Evolutionary conservation across 2,113 vertebrate genomes (phyloP), one percentile per base, ranked within the genome.

Genomic region (Hassar affinis): DNA sequence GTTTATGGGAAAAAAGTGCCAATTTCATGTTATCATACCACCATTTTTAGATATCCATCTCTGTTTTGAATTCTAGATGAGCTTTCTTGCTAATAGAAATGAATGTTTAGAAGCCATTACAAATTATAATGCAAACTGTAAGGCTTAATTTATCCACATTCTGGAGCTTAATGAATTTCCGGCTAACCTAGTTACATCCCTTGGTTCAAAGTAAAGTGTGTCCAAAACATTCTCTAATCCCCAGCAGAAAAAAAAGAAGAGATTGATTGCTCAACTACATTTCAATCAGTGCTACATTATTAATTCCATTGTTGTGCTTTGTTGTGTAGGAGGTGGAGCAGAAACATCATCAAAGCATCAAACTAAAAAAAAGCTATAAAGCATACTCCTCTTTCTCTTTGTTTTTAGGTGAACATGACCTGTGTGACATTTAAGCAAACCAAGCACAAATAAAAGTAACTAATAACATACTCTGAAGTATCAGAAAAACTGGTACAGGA

Each of bases 1-100:
- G 38, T 42, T 42, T 42, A 42, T 6, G 6, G 38, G n/a, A 35
- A 33, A 33, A 3, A 52, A 25, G 1, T 47, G 25, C 38, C 42
- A 79, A 49, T 81, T 85, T 85, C 20, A 68, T 57, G 51, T 62
- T 66, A 38, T 18, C 49, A 59, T 71, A 75, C 8, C 76, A n/a
- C 3, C n/a, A 12, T 80, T 74, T 68, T 30, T 84, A 71, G 38
- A 52, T 59, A 61, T 14, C 45, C 59, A 47, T n/a, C 30, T 30
- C 22, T 17, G 38, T 33, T 25, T 22, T 78, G 75, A 68, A 68
- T 42, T 22, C 38, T 22, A 6, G 10, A 18, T 1, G 20, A 42
- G 18, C 9, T 22, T 69, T 38, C 22, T 42, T 68, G 6, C 18
- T 9, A 10, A 42, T 20, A 68, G 17, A 68, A 68, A 68, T 69